Evolutionary conservation across 2,888 invertebrate genomes (phyloP).

Genomic region (Brachycybe producta): DNA sequence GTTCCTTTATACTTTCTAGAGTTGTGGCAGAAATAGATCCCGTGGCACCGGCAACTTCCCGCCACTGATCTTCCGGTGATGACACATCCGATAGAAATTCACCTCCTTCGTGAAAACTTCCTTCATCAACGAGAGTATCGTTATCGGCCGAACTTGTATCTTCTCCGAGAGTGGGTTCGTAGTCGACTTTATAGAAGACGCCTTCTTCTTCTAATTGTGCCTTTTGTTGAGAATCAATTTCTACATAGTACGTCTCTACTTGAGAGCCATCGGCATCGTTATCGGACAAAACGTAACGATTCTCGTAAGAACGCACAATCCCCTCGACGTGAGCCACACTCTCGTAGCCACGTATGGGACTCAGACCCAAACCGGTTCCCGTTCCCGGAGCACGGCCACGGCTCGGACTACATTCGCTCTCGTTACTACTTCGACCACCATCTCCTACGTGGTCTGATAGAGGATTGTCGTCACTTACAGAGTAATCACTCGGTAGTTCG

Average conservation of each 20-base stretch:
- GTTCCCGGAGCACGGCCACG: conserved; percentile 2
- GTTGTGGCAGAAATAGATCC: too few relatives aligned
- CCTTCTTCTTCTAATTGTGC: conserved; percentile 16
- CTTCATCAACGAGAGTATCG: conserved; percentile 25
- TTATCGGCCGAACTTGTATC: conserved; percentile 20
- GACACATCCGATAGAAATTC: conserved; percentile 6
- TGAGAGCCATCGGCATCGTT: conserved; percentile 16
- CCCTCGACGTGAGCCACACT: neutral
- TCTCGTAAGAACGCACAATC: conserved; percentile 8
- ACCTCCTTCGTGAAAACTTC: conserved; percentile 23
- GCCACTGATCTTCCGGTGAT: neutral
- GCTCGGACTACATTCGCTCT: conserved; percentile 12
- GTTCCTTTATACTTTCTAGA: too few relatives aligned
- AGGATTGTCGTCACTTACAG: conserved; percentile 14
- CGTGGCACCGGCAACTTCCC: conserved; percentile 7
- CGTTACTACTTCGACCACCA: conserved; percentile 10
- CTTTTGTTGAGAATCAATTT: conserved; percentile 16
- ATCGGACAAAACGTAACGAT: conserved; percentile 14
- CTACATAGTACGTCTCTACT: conserved; percentile 18
- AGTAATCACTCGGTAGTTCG: conserved; percentile 17
- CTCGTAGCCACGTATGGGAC: neutral
- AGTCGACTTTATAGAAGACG: conserved; percentile 8
- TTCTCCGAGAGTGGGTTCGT: conserved; percentile 8
- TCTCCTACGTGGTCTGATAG: neutral
- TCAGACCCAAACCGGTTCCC: conserved; percentile 4